A percentile compares a stretch with the other conserved stretches of the same genome.
Conservation (phyloP, 2,797 vertebrate species). For the Tangara arthus region DNA sequence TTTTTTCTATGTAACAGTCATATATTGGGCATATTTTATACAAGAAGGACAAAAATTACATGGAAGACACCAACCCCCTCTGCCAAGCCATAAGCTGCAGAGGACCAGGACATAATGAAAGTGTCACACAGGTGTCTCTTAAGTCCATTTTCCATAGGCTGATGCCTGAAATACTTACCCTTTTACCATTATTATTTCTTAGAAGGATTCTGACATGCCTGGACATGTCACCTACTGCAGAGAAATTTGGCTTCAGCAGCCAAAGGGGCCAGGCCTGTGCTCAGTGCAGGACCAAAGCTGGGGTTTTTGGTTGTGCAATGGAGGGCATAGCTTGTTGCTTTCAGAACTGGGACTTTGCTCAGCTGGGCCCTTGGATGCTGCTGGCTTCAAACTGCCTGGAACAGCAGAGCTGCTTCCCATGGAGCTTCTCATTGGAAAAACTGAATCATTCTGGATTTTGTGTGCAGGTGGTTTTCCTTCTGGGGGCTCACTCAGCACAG, state of each 20-base stretch:
- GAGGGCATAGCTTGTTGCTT: rapidly evolving
- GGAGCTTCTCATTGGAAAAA: background rate
- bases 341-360: background rate
- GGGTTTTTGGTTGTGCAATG: rapidly evolving
- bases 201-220: background rate
- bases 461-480: background rate
- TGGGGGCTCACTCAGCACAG: background rate
- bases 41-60: background rate
- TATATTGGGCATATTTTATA: background rate
- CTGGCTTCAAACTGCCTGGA: background rate
- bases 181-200: background rate
- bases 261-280: background rate
- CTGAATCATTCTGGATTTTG: background rate
- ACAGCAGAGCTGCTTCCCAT: background rate
- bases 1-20: background rate
- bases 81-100: background rate
- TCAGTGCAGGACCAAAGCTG: background rate
- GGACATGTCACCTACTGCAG: background rate
- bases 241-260: background rate
- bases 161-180: background rate
- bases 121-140: background rate
- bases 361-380: background rate
- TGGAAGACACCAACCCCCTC: background rate
- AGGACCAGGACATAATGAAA: background rate
- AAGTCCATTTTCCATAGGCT: background rate